phyloP scores from a whole-genome alignment of 2,797 vertebrate genomes.

The Perodicticus potto region DNA sequence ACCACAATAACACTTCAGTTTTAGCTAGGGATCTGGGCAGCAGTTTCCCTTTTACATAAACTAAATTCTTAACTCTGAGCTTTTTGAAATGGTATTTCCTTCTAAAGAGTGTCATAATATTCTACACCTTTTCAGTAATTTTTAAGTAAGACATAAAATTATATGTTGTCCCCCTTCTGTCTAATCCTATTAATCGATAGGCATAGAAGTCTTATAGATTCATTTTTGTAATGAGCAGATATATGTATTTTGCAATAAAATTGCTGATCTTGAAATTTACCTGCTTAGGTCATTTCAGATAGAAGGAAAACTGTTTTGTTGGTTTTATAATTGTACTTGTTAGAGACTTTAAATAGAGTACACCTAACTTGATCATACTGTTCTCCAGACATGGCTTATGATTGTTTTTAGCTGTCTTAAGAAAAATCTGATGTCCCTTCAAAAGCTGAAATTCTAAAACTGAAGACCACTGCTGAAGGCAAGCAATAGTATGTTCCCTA shows the following conservation, averaged over 20 bases:
- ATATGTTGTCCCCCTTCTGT: conserved; percentile 23
- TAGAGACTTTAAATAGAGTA: conserved; percentile 18
- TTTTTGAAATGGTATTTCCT: conserved; percentile 22
- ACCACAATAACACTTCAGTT: not conserved
- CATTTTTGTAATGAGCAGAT: not conserved
- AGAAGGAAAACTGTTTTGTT: conserved; percentile 48
- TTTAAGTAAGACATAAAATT: not conserved
- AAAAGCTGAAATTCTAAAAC: conserved; percentile 2
- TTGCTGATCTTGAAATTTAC: conserved; percentile 46
- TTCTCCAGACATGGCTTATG: not conserved
- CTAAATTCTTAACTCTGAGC: conserved; percentile 29
- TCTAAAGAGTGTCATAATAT: not conserved
- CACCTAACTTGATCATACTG: not conserved
- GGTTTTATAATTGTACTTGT: conserved; percentile 40
- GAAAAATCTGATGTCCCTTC: not conserved
- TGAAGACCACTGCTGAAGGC: not conserved
- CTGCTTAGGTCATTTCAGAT: not conserved
- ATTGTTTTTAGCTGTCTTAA: conserved; percentile 25
- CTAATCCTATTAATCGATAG: not conserved
- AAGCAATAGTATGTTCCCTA: conserved; percentile 3
- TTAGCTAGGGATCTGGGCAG: not conserved
- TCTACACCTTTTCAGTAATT: not conserved
- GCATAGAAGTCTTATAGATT: not conserved
- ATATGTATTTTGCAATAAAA: not conserved
- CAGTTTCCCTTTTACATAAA: conserved; percentile 15